phyloP scores from a whole-genome alignment of 2,113 vertebrate species.

The Conger conger region DNA sequence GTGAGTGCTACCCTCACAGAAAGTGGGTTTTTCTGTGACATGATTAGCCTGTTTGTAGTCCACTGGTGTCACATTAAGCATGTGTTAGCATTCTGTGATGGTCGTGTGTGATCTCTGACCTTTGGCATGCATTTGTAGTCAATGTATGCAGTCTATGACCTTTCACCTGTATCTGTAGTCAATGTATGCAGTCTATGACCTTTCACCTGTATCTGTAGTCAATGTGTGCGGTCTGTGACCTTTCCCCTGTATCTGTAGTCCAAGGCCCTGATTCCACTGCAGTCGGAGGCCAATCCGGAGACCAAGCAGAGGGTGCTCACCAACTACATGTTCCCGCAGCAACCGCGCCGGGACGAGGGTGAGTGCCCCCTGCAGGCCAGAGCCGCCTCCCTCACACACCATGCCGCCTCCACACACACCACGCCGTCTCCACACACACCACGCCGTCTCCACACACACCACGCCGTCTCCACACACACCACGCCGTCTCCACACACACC shows the following conservation, averaged over 20 bases:
- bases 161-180: background rate
- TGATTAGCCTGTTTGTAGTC: background rate
- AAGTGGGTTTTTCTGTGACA: background rate
- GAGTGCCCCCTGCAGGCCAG: conserved; percentile 30
- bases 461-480: too few species aligned
- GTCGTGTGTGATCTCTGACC: background rate
- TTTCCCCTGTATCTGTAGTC: conserved; percentile 69
- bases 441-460: too few species aligned
- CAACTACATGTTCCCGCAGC: conserved; percentile 99
- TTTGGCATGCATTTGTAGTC: background rate
- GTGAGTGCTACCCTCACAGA: conserved; percentile 58
- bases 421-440: too few species aligned
- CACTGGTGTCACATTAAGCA: too few species aligned
- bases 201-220: background rate
- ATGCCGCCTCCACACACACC: too few species aligned
- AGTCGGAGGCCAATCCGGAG: conserved; percentile 96
- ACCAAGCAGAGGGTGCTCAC: conserved; percentile 97
- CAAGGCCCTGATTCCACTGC: conserved; percentile 97
- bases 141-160: background rate
- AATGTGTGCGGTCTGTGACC: background rate
- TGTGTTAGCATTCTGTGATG: background rate
- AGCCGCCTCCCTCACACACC: too few species aligned
- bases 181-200: background rate
- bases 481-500: too few species aligned
- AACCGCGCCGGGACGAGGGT: conserved; percentile 95